Evolutionary conservation across 2,888 invertebrate genomes (phyloP).

Genomic region (Thereva nobilitata): DNA sequence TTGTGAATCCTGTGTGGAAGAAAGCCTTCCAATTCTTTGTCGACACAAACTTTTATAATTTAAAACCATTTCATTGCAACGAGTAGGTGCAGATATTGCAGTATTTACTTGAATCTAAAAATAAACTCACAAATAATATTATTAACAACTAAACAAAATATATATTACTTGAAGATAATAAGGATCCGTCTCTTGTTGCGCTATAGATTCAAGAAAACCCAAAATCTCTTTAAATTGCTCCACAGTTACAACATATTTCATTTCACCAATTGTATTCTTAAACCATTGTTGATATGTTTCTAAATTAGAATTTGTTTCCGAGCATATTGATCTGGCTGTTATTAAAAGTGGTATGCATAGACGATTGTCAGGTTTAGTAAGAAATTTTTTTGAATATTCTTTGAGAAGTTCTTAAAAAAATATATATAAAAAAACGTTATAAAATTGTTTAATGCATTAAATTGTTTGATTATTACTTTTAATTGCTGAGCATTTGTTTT

Average conservation of each 20-base stretch:
- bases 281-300: slow-evolving; percentile 49
- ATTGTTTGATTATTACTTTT: slow-evolving; percentile 49
- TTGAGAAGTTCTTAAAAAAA: slow-evolving; percentile 50
- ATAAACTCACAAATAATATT: neutral
- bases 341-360: slow-evolving; percentile 50
- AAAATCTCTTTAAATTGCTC: slow-evolving; percentile 50
- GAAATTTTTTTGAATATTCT: slow-evolving; percentile 48
- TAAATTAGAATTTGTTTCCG: neutral
- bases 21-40: neutral
- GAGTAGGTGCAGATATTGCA: slow-evolving; percentile 50
- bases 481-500: slow-evolving; percentile 41
- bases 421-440: neutral
- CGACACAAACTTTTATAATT: slow-evolving; percentile 51
- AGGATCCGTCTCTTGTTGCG: slow-evolving; percentile 50
- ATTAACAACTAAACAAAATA: neutral
- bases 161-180: slow-evolving; percentile 51
- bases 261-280: slow-evolving; percentile 53
- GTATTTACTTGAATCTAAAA: slow-evolving; percentile 51
- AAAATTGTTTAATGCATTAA: neutral
- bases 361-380: slow-evolving; percentile 44
- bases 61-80: slow-evolving; percentile 53
- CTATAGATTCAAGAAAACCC: slow-evolving; percentile 47
- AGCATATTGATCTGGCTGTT: slow-evolving; percentile 48
- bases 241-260: slow-evolving; percentile 49
- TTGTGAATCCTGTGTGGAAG: neutral